phyloP scores from a whole-genome alignment of 1,140 invertebrate species.

The Dryas iulia region DNA sequence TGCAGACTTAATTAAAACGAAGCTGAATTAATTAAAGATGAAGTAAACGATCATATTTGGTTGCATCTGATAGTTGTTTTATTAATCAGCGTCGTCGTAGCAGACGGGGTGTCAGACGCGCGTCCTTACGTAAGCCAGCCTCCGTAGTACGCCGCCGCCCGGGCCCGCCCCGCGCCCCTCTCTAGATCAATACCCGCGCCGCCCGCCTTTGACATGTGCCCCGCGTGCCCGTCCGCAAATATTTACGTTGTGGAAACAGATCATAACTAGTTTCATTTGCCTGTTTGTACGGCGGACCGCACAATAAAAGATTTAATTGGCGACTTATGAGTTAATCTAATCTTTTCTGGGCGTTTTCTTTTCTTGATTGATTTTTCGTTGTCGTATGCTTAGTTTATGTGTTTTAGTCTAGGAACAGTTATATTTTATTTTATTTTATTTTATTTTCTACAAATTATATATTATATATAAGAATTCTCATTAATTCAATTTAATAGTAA shows the following conservation, averaged over 20 bases:
- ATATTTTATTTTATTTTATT: too few relatives aligned
- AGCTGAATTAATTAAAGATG: constrained; percentile 55
- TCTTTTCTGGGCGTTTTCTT: not conserved
- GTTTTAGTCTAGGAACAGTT: too few relatives aligned
- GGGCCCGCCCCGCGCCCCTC: constrained; percentile 36
- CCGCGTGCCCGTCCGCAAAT: constrained; percentile 74
- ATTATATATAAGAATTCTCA: too few relatives aligned
- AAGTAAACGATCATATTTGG: constrained; percentile 49
- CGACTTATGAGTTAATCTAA: constrained; percentile 51
- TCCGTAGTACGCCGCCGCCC: constrained; percentile 67
- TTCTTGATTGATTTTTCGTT: not conserved
- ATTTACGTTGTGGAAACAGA: constrained; percentile 77
- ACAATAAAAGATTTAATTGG: constrained; percentile 50
- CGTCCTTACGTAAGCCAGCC: constrained; percentile 74
- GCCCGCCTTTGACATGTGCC: constrained; percentile 75
- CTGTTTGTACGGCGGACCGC: constrained; percentile 44
- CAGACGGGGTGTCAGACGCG: constrained; percentile 73
- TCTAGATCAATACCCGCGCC: constrained; percentile 78
- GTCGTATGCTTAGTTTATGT: not conserved
- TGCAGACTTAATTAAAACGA: not conserved
- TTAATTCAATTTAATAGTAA: too few relatives aligned
- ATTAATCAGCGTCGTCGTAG: constrained; percentile 67
- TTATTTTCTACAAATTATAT: too few relatives aligned
- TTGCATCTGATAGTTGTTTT: constrained; percentile 68
- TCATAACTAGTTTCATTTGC: constrained; percentile 76